Evolutionary conservation across 2,888 invertebrate genomes (phyloP), one percentile per base, ranked within the genome.

Genomic region (Cryptus armator): DNA sequence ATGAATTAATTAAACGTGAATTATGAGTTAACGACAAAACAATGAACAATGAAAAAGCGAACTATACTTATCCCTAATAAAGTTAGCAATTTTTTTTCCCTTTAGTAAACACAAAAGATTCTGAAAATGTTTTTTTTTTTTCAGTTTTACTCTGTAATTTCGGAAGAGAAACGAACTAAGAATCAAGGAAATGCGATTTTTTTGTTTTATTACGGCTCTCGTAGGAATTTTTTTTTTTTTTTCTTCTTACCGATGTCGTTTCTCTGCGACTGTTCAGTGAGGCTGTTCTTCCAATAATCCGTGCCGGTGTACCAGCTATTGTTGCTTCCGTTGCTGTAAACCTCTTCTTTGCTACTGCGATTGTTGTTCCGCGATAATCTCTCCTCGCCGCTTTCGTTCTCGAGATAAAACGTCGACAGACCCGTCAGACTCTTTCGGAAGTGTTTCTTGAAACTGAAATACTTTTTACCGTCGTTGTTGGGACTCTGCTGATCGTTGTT

Each of bases 381-480:
- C 10, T 67, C 44, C 75, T 86, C 84, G 43, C 37, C 43, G 64
- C 37, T 78, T 29, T 74, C 48, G 67, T 74, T 83, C 74, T 92
- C 90, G 74, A 94, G 86, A 66, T 94, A 94, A 86, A 94, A 94
- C 0, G 92, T 94, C 7, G 94, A 93, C 14, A 91, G 86, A 2
- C 90, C 88, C 0, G 89, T 80, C 0, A 90, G 85, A 67, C 81
- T 89, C 72, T 91, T 93, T 46, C 90, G 88, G 19, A 92, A 92
- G 72, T 91, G 92, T 81, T 90, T 92, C 10, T 90, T 89, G 64
- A 93, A 92, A 19, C 91, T 91, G 48, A 93, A 93, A 72, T 92
- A 93, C 70, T 89, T 92, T 48, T 89, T 90, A 2, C 62, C 75
- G 12, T 91, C 90, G 12, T 77, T 84, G 56, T 66, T 64, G n/a